Evolutionary conservation across 2,113 vertebrate genomes (phyloP).

Genomic region (Abramis brama): DNA sequence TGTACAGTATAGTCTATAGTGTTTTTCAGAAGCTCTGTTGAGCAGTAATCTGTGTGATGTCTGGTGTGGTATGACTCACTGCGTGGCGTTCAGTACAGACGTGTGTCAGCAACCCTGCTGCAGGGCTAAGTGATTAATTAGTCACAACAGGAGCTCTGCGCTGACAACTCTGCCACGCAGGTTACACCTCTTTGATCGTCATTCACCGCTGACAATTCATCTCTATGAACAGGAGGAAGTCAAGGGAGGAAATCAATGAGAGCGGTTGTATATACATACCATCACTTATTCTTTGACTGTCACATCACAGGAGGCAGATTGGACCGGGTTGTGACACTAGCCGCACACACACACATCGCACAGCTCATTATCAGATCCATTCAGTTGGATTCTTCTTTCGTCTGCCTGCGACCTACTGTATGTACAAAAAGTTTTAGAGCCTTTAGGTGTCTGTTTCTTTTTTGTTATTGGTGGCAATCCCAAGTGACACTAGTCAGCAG

Average conservation of each 20-base stretch:
- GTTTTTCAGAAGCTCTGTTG: constrained; percentile 26
- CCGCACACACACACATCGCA: constrained; percentile 1
- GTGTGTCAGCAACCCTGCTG: constrained; percentile 58
- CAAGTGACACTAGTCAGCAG: background rate
- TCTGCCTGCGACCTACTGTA: background rate
- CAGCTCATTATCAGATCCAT: constrained; percentile 6
- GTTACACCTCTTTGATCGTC: constrained; percentile 56
- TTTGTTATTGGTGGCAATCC: background rate
- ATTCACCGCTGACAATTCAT: constrained; percentile 53
- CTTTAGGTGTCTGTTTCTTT: background rate
- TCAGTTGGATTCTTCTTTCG: background rate
- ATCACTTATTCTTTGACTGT: constrained; percentile 30
- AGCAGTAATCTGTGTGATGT: constrained; percentile 45
- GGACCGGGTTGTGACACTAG: constrained; percentile 12
- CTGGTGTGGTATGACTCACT: constrained; percentile 52
- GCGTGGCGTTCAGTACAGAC: constrained; percentile 43
- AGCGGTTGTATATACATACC: constrained; percentile 8
- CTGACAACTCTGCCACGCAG: constrained; percentile 54
- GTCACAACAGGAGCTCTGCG: constrained; percentile 55
- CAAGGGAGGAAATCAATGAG: constrained; percentile 45
- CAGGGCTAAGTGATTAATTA: constrained; percentile 63
- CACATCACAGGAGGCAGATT: constrained; percentile 20
- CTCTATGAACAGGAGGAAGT: constrained; percentile 47
- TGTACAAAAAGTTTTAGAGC: background rate
- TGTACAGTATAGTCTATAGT: constrained; percentile 30